phyloP scores from a whole-genome alignment of 53 echinoderm and acorn worm genomes.

The Zoroaster sp. region DNA sequence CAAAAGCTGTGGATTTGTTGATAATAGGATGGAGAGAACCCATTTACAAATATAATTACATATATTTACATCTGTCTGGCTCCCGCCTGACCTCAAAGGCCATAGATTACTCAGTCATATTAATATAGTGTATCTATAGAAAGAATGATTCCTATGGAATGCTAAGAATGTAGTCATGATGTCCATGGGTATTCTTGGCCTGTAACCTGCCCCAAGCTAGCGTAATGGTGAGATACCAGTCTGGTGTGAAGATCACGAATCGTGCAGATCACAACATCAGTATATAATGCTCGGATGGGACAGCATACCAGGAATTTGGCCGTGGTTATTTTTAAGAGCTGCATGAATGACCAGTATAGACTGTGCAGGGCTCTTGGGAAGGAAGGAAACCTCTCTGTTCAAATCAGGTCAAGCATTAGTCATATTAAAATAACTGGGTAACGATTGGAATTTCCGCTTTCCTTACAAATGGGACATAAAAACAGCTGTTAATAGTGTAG shows the following conservation, averaged over 20 bases:
- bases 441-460: too few species aligned
- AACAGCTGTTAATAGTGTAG: too few species aligned
- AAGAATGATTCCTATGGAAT: constrained; percentile 16
- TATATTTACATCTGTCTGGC: constrained; percentile 45
- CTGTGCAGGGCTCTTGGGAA: too few species aligned
- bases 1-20: not conserved
- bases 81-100: not conserved
- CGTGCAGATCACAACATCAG: too few species aligned
- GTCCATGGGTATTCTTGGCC: constrained; percentile 19
- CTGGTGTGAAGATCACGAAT: not conserved
- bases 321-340: not conserved
- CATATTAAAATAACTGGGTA: too few species aligned
- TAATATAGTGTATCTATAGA: not conserved
- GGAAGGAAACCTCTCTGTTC: too few species aligned
- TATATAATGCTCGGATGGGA: not conserved
- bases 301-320: not conserved
- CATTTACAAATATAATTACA: constrained; percentile 27
- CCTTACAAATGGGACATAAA: too few species aligned
- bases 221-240: not conserved
- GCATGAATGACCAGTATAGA: too few species aligned
- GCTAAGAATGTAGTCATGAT: not conserved
- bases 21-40: not conserved
- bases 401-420: too few species aligned
- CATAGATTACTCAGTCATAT: constrained; percentile 19
- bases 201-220: not conserved